Base-by-base conservation (phyloP, 2,888 invertebrate species). In the Anarsia innoxiella region DNA sequence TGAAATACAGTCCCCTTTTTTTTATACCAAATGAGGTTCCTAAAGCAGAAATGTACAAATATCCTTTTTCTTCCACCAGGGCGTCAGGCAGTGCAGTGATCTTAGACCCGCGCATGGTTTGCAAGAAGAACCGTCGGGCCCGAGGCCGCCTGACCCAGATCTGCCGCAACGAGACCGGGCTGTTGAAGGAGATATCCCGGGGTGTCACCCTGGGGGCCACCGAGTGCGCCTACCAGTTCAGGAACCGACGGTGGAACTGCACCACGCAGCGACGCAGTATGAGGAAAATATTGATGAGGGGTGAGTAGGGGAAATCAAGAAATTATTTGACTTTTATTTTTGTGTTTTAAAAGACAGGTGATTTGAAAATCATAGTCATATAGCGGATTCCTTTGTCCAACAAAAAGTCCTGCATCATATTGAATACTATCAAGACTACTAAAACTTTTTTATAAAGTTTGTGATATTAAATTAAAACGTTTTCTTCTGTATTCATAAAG, bases 171-270 rank as follows among this genome's bases (percentile, higher is more conserved):
- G 95, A 96, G 76, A 83, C 82, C n/a, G 83, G 79, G 1, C 87
- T 96, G 35, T 87, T 96, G 48, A 89, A 91, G 62, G 93, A 95
- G 78, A 94, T 96, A 62, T 89, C 91, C 39, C 89, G 90, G 58
- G 96, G 96, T 12, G 93, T 95, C 42, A 89, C 90, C 53, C 84
- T 93, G 44, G 95, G 93, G 14, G 93, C 94, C 53, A 89, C 88
- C 47, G 95, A 96, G 88, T 96, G 96, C 70, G 93, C 94, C 51
- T 89, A 91, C 73, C 95, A 95, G 84, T 95, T 96, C 77, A 87
- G 91, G 41, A 90, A 91, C 70, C 88, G 94, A 43, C 87, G 93
- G 69, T 96, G 95, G 96, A 96, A 96, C 73, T 96, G 96, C 70
- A 94, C 94, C 38, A 91, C 93, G 1, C 88, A 91, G 45, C 88